Evolutionary conservation across 1,140 invertebrate genomes (phyloP).

Genomic region (Drosophila insularis): DNA sequence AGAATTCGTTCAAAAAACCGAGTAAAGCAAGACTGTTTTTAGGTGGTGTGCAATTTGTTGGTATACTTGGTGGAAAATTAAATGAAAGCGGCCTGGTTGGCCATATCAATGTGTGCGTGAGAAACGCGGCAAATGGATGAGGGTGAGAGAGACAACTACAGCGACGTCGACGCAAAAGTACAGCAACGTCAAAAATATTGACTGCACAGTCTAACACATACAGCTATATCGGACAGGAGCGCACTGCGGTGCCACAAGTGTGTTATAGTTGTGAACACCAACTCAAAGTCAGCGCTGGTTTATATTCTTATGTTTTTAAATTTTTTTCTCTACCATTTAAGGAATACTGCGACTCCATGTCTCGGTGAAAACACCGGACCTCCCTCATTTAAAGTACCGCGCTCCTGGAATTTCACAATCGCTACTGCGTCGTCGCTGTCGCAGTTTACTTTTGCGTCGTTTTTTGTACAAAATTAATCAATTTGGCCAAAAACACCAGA

Average conservation of each 20-base stretch:
- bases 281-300: background rate
- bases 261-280: too few species aligned
- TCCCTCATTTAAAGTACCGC: conserved; percentile 1
- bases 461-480: conserved; percentile 57
- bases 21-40: conserved; percentile 1
- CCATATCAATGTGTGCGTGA: conserved; percentile 32
- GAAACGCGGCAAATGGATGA: conserved; percentile 46
- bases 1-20: conserved; percentile 1
- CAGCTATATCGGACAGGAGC: conserved; percentile 44
- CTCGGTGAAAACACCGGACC: background rate
- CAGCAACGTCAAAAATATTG: conserved; percentile 80
- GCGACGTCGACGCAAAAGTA: conserved; percentile 74
- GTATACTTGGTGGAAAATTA: conserved; percentile 57
- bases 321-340: background rate
- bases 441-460: conserved; percentile 73
- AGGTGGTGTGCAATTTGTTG: conserved; percentile 35
- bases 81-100: conserved; percentile 69
- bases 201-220: conserved; percentile 58
- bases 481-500: conserved; percentile 23
- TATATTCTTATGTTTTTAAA: background rate
- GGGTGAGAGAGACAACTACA: conserved; percentile 74
- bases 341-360: background rate
- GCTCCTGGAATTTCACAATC: conserved; percentile 63
- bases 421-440: conserved; percentile 62
- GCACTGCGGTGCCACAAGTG: conserved; percentile 28